phyloP scores from a whole-genome alignment of 1,140 invertebrate genomes.

The Bemisia tabaci region DNA sequence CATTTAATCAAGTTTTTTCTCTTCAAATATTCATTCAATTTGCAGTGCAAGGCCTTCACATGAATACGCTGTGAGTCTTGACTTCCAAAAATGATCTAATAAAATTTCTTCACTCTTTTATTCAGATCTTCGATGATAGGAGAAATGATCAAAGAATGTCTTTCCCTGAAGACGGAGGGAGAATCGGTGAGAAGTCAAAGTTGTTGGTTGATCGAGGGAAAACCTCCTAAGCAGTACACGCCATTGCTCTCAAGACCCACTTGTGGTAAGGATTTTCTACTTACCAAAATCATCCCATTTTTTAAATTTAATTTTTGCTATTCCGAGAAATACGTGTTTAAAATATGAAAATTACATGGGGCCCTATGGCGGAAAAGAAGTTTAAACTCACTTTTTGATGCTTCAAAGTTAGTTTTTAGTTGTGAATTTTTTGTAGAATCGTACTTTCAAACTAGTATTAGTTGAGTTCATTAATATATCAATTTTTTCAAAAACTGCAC shows the following conservation, averaged over 20 bases:
- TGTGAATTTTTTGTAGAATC: conserved; percentile 24
- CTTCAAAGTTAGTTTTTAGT: too few species aligned
- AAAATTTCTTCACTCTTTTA: neutral
- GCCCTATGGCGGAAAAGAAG: too few species aligned
- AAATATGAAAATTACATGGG: too few species aligned
- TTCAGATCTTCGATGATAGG: conserved; percentile 55
- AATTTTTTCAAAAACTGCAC: too few species aligned
- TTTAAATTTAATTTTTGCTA: neutral
- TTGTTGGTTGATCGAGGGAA: conserved; percentile 49
- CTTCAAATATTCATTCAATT: too few species aligned
- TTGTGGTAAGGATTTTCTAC: conserved; percentile 43
- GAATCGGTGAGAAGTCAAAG: conserved; percentile 31
- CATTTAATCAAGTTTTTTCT: too few species aligned
- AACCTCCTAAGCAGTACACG: conserved; percentile 50
- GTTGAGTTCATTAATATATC: too few species aligned
- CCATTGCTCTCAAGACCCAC: conserved; percentile 54
- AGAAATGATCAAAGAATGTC: conserved; percentile 41
- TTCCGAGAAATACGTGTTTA: too few species aligned
- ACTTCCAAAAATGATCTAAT: too few species aligned
- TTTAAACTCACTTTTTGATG: too few species aligned
- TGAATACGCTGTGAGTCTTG: too few species aligned
- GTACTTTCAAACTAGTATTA: conserved; percentile 5
- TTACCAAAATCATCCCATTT: neutral
- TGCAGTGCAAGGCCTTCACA: too few species aligned
- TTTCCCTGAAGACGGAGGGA: conserved; percentile 31